Percentiles rank a stretch among this genome's conserved stretches.
Evolutionary conservation across 2,113 vertebrate species (phyloP).

Genomic region (Anthoscopus minutus): DNA sequence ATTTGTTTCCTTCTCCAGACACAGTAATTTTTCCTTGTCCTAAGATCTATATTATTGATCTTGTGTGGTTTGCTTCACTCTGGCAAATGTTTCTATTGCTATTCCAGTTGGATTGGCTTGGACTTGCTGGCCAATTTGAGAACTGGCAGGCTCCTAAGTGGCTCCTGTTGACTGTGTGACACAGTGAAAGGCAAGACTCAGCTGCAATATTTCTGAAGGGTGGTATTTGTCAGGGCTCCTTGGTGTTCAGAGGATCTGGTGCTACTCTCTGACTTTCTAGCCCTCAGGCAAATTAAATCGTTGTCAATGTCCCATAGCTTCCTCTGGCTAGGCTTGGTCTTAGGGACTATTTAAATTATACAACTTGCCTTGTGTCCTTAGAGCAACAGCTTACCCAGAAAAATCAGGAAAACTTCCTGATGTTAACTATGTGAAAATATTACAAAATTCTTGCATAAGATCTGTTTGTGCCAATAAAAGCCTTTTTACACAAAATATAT

Average conservation of each 20-base stretch:
- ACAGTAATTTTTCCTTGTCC: not conserved
- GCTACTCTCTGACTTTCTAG: not conserved
- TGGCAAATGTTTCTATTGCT: not conserved
- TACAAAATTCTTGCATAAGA: not conserved
- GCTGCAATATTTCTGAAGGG: not conserved
- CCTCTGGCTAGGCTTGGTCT: not conserved
- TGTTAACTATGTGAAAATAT: not conserved
- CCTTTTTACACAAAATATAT: not conserved
- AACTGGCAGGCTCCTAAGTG: not conserved
- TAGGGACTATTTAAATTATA: not conserved
- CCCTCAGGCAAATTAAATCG: not conserved
- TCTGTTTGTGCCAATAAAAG: not conserved
- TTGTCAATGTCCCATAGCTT: not conserved
- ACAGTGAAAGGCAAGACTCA: not conserved
- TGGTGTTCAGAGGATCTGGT: not conserved
- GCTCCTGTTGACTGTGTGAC: not conserved
- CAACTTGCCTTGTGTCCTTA: not conserved
- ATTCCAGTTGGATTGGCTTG: conserved; percentile 5
- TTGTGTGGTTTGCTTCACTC: not conserved
- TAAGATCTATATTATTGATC: conserved; percentile 38
- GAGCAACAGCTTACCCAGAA: not conserved
- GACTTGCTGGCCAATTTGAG: conserved; percentile 4
- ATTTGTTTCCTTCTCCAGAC: not conserved
- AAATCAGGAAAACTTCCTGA: not conserved
- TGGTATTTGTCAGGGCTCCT: not conserved